phyloP scores from a whole-genome alignment of 2,113 vertebrate species.

The Heliornis fulica region DNA sequence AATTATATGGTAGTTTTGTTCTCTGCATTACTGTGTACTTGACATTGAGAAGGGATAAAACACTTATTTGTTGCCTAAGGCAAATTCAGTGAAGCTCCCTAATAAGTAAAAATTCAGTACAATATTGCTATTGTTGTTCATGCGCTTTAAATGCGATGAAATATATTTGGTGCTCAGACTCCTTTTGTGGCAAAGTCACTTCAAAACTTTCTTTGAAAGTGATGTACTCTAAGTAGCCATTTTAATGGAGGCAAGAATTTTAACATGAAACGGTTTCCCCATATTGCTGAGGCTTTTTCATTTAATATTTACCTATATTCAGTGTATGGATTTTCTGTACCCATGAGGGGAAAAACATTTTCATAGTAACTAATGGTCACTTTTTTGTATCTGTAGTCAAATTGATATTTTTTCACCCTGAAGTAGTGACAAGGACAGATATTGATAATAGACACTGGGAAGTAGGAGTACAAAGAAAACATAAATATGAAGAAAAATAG shows the following conservation, averaged over 20 bases:
- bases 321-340: neutral
- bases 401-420: neutral
- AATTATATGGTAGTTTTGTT: neutral
- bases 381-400: neutral
- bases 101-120: neutral
- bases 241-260: neutral
- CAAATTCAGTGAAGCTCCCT: neutral
- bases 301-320: neutral
- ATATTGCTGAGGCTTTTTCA: neutral
- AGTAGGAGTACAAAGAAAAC: neutral
- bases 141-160: neutral
- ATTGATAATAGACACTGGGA: neutral
- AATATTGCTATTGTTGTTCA: neutral
- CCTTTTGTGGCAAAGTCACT: neutral
- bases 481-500: neutral
- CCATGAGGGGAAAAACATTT: neutral
- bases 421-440: neutral
- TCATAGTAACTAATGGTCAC: neutral
- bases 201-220: neutral
- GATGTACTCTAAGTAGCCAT: neutral
- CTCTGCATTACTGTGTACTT: neutral
- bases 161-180: neutral
- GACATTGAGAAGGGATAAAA: slow-evolving; percentile 30
- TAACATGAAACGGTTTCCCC: neutral
- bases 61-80: neutral